Evolutionary conservation across 2,888 invertebrate genomes (phyloP).

Genomic region (Halictus ligatus): DNA sequence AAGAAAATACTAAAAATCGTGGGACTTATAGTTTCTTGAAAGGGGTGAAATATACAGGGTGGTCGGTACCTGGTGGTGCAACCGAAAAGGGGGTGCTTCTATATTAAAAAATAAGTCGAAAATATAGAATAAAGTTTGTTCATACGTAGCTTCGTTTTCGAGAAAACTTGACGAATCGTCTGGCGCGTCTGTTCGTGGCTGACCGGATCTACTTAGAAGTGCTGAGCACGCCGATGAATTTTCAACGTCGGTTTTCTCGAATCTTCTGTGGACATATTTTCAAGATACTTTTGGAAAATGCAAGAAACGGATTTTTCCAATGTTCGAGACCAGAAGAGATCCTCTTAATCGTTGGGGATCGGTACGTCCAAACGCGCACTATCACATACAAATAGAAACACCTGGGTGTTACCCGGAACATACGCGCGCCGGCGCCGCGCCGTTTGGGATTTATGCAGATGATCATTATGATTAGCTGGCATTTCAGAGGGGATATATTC

Average conservation of each 20-base stretch:
- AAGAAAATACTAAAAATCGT: too few relatives aligned
- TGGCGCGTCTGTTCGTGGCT: too few relatives aligned
- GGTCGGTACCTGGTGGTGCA: too few relatives aligned
- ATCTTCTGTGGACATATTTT: not conserved
- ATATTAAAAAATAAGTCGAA: too few relatives aligned
- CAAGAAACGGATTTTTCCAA: not conserved
- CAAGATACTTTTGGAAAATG: not conserved
- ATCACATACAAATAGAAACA: not conserved
- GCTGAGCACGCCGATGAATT: too few relatives aligned
- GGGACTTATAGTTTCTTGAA: too few relatives aligned
- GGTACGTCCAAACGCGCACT: not conserved
- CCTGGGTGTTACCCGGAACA: not conserved
- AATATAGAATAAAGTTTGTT: too few relatives aligned
- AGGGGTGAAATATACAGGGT: too few relatives aligned
- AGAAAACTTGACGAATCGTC: too few relatives aligned
- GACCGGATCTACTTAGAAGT: too few relatives aligned
- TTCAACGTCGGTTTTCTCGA: not conserved
- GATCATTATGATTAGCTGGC: conserved; percentile 18
- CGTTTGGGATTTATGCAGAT: conserved; percentile 10
- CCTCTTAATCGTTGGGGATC: not conserved
- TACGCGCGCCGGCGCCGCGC: not conserved
- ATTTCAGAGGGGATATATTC: conserved; percentile 1
- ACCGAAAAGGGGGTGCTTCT: too few relatives aligned
- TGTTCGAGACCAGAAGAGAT: not conserved
- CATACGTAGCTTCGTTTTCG: too few relatives aligned